Conservation (phyloP, 2,797 vertebrate species). For the Eulemur coronatus region DNA sequence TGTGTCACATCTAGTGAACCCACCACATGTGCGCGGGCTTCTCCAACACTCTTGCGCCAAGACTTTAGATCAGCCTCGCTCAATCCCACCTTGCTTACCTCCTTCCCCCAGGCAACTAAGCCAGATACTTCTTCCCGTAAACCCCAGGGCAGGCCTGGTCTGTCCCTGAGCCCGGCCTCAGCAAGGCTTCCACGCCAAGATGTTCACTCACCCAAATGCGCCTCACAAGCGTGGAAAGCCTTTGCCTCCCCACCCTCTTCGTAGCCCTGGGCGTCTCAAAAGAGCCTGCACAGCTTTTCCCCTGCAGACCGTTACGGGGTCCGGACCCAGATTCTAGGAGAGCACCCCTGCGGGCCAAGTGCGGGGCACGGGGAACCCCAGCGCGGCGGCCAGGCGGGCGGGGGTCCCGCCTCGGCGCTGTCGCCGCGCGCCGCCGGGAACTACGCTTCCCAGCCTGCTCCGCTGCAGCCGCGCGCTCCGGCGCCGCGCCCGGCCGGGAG, state of each 20-base stretch:
- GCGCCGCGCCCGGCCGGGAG: constrained; percentile 57
- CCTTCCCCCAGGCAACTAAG: background rate
- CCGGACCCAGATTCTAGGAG: no score
- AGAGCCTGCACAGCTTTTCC: background rate
- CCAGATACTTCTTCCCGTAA: background rate
- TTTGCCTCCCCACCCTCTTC: background rate
- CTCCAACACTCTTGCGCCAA: background rate
- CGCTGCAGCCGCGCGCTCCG: constrained; percentile 64
- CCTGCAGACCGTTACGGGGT: background rate
- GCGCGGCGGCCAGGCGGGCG: background rate
- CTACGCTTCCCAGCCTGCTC: constrained; percentile 85
- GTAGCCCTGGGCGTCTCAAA: background rate
- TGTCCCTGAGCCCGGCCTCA: background rate
- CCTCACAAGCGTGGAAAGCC: background rate
- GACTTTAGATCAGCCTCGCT: background rate
- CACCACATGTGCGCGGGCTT: background rate
- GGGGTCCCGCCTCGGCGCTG: background rate
- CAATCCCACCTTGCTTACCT: background rate
- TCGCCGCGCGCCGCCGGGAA: constrained; percentile 36
- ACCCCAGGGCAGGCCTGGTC: background rate
- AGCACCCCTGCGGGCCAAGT: background rate
- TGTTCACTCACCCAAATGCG: background rate
- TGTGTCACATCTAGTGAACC: background rate
- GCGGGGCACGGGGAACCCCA: accelerated
- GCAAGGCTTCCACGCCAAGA: background rate